Base-by-base conservation (phyloP, 2,113 vertebrate species). In the Phyllostomus discolor region DNA sequence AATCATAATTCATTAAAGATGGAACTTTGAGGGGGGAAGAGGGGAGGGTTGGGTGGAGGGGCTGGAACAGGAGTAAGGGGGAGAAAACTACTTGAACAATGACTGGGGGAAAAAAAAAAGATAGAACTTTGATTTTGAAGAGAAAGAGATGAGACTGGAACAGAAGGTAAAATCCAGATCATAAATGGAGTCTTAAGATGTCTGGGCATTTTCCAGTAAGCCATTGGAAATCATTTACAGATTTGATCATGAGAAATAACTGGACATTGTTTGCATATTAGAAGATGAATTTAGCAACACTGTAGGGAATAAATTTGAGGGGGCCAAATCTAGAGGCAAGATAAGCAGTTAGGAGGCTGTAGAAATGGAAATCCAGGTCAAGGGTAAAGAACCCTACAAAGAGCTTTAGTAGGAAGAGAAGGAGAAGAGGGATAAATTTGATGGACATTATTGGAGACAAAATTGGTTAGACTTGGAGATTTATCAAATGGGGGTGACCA, bases 1-100 rank as follows among this genome's bases (percentile, higher is more conserved):
- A 81, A 82, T 41, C 88, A 14, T 94, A 94, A 50, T 91, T 69
- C 57, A 35, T 88, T 82, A 94, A 83, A 48, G 50, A 76, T 72
- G 7, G 48, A 67, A 92, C 48, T 85, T 88, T 76, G 73, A 80
- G n/a, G n/a, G n/a, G n/a, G n/a, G n/a, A n/a, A n/a, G n/a, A n/a
- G n/a, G n/a, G n/a, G n/a, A n/a, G n/a, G n/a, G n/a, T n/a, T n/a
- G n/a, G n/a, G n/a, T n/a, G n/a, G n/a, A n/a, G n/a, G n/a, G n/a
- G n/a, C n/a, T n/a, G n/a, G n/a, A n/a, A n/a, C n/a, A n/a, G n/a
- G n/a, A n/a, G n/a, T n/a, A n/a, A n/a, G n/a, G n/a, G n/a, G n/a
- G n/a, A n/a, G n/a, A n/a, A n/a, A n/a, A n/a, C n/a, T n/a, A n/a
- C n/a, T n/a, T n/a, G n/a, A n/a, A n/a, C n/a, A n/a, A n/a, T n/a